A percentile compares a stretch with the other conserved stretches of the same genome.
Conservation (phyloP, 2,888 invertebrate genomes). For the Epistrophe grossulariae region DNA sequence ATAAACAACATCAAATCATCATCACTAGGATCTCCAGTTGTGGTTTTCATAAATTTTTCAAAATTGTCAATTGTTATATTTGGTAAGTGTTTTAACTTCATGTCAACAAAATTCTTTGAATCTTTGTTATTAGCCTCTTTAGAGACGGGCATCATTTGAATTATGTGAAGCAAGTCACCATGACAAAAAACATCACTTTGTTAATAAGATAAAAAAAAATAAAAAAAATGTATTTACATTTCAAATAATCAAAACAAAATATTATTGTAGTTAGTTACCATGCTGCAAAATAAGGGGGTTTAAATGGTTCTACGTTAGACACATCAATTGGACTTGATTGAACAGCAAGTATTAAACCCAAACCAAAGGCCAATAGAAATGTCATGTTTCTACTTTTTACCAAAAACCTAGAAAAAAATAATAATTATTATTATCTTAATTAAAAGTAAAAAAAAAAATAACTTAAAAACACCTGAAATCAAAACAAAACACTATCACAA, state of each 20-base stretch:
- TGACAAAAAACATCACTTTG: conserved; percentile 23
- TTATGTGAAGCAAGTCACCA: not conserved
- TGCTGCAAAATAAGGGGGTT: conserved; percentile 5
- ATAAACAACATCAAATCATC: not conserved
- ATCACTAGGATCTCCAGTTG: not conserved
- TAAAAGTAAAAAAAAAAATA: no score
- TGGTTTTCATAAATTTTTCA: not conserved
- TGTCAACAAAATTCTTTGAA: conserved; percentile 1
- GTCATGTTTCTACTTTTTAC: not conserved
- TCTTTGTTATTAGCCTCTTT: not conserved
- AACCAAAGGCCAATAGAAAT: not conserved
- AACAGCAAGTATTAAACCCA: not conserved
- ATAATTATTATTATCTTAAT: no score
- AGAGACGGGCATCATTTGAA: not conserved
- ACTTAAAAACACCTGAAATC: no score
- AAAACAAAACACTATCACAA: no score
- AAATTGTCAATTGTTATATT: conserved; percentile 20
- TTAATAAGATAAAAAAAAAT: not conserved
- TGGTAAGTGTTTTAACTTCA: conserved; percentile 15
- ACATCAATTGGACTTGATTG: not conserved
- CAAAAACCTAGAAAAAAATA: not conserved
- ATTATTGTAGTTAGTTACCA: not conserved
- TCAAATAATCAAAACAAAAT: not conserved
- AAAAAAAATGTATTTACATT: not conserved
- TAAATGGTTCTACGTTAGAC: no score